Evolutionary conservation across 1,140 invertebrate species (phyloP), one percentile per base, ranked within the genome.

Genomic region (Drosophila nannoptera): DNA sequence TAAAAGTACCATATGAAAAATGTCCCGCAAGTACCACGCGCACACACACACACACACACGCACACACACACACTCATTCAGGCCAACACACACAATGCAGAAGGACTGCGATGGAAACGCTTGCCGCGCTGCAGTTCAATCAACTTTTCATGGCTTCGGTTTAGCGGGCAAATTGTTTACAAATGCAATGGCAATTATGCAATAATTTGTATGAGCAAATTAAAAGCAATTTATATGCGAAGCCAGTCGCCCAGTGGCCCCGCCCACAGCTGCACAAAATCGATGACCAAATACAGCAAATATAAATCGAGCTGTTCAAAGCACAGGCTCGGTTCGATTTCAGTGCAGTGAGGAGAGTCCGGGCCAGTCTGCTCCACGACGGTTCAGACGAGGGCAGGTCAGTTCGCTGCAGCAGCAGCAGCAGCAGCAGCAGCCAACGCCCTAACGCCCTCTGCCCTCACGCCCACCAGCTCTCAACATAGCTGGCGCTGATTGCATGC

Each of bases 141-240:
- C 80, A 83, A 84, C 78, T 68, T 76, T 84, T 73, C 72, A 80
- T 73, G 62, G 62, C 56, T 73, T 60, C 59, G 63, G 72, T 75
- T 69, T 77, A 82, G 78, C 83, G 69, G 46, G 59, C 80, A 84
- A 83, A 80, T 83, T 83, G 80, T 84, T 83, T 83, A 84, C 81
- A 83, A 80, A 84, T 78, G 81, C 69, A 84, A 70, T 71, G 62
- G 76, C 80, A 84, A 84, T 84, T 84, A 84, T 84, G 80, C 73
- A 84, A 86, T 84, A 78, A 84, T 84, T 84, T 84, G 76, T 84
- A 77, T 73, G 38, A 64, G 62, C 81, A 86, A 84, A 83, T 83
- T 71, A 80, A 84, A 78, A 77, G 73, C 72, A 73, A 80, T 84
- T 83, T 83, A 80, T 82, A 83, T 78, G 68, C 68, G 65, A 46